Percentiles rank a stretch among this genome's conserved stretches.
Evolutionary conservation across 2,888 invertebrate genomes (phyloP).

Genomic region (Lycia hirtaria): DNA sequence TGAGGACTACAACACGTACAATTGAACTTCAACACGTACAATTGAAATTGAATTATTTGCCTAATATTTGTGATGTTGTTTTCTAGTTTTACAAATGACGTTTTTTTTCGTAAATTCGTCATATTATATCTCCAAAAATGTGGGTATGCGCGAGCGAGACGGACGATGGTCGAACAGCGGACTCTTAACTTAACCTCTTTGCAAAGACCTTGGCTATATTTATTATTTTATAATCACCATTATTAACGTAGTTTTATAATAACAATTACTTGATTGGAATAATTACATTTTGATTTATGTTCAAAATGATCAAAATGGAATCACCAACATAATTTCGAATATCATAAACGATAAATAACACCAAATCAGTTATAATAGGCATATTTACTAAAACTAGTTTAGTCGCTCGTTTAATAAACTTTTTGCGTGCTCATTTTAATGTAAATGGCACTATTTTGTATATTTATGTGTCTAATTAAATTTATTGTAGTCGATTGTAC

Average conservation of each 20-base stretch:
- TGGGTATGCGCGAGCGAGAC: too few species aligned
- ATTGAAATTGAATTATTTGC: too few species aligned
- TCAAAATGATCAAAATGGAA: neutral
- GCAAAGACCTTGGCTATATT: too few species aligned
- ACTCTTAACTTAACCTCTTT: too few species aligned
- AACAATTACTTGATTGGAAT: neutral
- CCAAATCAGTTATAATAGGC: neutral
- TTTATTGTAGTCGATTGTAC: slow-evolving; percentile 1
- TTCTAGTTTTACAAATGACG: too few species aligned
- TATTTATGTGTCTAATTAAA: neutral
- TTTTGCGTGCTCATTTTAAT: neutral
- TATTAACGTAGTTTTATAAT: neutral
- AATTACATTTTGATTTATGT: slow-evolving; percentile 3
- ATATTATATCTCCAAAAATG: too few species aligned
- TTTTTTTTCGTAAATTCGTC: too few species aligned
- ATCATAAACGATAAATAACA: slow-evolving; percentile 5
- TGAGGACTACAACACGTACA: too few species aligned
- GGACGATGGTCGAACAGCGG: too few species aligned
- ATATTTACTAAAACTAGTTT: slow-evolving; percentile 4
- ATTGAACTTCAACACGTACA: too few species aligned
- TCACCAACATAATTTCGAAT: neutral
- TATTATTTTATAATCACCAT: too few species aligned
- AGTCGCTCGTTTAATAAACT: neutral
- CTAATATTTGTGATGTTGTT: too few species aligned
- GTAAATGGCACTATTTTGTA: neutral